Base-by-base conservation (phyloP, 2,888 invertebrate species). In the Sphaerophoria rueppellii region DNA sequence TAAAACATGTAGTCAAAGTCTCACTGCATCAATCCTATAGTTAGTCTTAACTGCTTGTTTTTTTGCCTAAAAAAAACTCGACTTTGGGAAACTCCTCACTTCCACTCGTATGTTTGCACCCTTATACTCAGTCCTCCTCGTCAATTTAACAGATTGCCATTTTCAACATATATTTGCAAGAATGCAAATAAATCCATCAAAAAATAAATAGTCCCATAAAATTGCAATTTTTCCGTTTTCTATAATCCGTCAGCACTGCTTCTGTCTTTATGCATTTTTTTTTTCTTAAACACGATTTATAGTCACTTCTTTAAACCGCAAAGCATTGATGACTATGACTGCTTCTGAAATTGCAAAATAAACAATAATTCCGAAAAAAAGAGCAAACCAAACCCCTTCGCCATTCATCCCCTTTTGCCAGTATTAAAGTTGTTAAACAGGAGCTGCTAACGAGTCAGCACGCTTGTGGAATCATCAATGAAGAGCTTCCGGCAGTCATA, bases 381-480 rank as follows among this genome's bases (percentile, higher is more conserved):
- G 48, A 54, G 54, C 40, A 55, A 54, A 63, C 67, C 69, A 79
- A 52, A 14, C 24, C 24, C 37, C 50, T 37, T 54, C 34, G 34
- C 4, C 60, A 12, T 24, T 50, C 37, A 65, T 52, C 24, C 9
- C 37, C 35, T 50, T 2, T 9, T 37, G 16, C 48, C 35, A 24
- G 12, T 16, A 24, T 37, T 43, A 43, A 43, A 43, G 9, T 32
- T 67, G 54, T 65, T 74, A 63, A 74, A 40, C 83, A 80, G 83
- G 74, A 83, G 79, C 82, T 71, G 79, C 70, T 71, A 71, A 79
- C 79, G 79, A 75, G 79, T 63, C 75, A 76, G 69, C 80, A 85
- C 85, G 76, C 81, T 76, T 79, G 57, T 81, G 70, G 81, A 80
- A 85, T 81, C 54, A 69, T 76, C 73, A 85, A 85, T 85, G 80